Evolutionary conservation across 2,113 vertebrate genomes (phyloP), one percentile per base, ranked within the genome.

Genomic region (Montifringilla adamsi): DNA sequence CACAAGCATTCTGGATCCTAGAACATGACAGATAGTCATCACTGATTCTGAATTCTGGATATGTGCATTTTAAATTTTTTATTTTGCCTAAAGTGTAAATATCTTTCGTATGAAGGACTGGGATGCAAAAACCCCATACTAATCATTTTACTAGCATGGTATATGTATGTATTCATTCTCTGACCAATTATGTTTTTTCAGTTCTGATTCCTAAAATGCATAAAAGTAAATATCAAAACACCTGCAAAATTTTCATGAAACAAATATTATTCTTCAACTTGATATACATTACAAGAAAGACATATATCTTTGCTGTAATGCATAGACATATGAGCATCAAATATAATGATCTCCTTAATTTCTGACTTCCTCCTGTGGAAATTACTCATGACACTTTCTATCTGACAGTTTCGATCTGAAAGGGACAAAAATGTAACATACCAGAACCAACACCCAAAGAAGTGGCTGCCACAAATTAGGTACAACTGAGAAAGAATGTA

Each of bases 101-200:
- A 37, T 1, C 11, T 59, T 87, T 73, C 56, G 13, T 44, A 6
- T 58, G 21, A 0, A 7, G 37, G 90, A 78, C 6, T 20, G 15
- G 3, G 11, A 9, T 75, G 26, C 5, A 55, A 77, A 80, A 20
- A 0, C 0, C 1, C 8, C 21, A 3, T 23, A 15, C 1, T 49
- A 33, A 44, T 74, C 31, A 35, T 33, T 15, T 2, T 31, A 43
- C 21, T 75, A 56, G 10, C 23, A 28, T 14, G 15, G 11, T 44
- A 37, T 76, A 80, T 86, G 2, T 35, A 55, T 21, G 6, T 6
- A 17, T 58, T 16, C 16, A 3, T 23, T 37, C 18, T 64, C 11
- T 55, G 26, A 72, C 3, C 6, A 79, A 12, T n/a, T 43, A 23
- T 43, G n/a, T 63, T 3, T 79, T 70, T 76, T 41, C 10, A 44